These are phyloP conservation scores for Syngnathus scovelli DNA, from an alignment of 2,113 vertebrate genomes.

Conservation along the genomic window DNA sequence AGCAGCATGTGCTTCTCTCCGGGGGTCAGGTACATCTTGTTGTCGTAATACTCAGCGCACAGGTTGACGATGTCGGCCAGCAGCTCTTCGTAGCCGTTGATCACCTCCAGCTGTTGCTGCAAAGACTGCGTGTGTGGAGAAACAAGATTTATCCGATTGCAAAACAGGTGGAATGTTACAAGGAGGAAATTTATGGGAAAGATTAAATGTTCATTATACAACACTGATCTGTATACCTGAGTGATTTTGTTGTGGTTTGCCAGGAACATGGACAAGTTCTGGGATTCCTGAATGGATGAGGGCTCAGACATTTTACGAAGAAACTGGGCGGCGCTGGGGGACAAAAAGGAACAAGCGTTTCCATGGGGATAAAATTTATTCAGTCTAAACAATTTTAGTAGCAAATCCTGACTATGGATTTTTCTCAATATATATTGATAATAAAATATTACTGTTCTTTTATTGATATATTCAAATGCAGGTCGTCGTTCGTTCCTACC, in stretches of 20 bases:
- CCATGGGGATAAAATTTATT: not conserved
- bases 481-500: constrained; percentile 58
- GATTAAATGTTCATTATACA: too few relatives aligned
- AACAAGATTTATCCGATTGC: too few relatives aligned
- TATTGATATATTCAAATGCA: too few relatives aligned
- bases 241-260: constrained; percentile 99
- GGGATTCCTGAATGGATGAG: constrained; percentile 96
- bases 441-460: too few relatives aligned
- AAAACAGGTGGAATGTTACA: too few relatives aligned
- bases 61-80: constrained; percentile 97
- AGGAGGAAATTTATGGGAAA: too few relatives aligned
- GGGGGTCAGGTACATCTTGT: constrained; percentile 97
- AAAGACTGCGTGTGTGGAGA: constrained; percentile 75
- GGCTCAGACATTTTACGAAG: constrained; percentile 97
- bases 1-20: constrained; percentile 96
- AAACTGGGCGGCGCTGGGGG: constrained; percentile 87
- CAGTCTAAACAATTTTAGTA: too few relatives aligned
- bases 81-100: constrained; percentile 91
- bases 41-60: constrained; percentile 94
- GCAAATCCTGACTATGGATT: too few relatives aligned
- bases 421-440: too few relatives aligned
- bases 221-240: constrained; percentile 68
- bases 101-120: constrained; percentile 96
- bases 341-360: constrained; percentile 21
- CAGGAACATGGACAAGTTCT: constrained; percentile 97